phyloP scores from a whole-genome alignment of 1,140 invertebrate genomes.

The Ladona fulva region DNA sequence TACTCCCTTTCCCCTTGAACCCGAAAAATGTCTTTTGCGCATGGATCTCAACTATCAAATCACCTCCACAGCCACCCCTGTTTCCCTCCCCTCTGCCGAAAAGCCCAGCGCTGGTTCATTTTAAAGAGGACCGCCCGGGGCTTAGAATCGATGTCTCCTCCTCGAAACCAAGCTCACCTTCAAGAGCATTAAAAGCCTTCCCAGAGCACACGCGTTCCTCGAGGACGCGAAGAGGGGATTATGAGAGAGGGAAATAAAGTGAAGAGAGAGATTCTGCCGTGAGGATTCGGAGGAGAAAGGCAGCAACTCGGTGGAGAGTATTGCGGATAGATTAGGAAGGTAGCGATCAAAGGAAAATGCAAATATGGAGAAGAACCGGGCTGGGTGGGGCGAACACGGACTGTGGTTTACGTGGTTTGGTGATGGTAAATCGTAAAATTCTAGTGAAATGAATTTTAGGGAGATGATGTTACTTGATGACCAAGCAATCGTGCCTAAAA shows the following conservation, averaged over 20 bases:
- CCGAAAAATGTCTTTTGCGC: neutral
- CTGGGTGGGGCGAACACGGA: too few species aligned
- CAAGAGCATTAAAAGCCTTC: neutral
- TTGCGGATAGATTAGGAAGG: neutral
- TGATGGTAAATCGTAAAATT: too few species aligned
- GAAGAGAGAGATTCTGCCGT: too few species aligned
- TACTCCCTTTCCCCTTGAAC: neutral
- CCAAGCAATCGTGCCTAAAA: too few species aligned
- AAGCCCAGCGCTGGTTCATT: neutral
- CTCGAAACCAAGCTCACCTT: neutral
- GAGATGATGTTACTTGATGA: too few species aligned
- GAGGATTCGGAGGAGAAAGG: neutral
- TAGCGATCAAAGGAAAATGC: neutral
- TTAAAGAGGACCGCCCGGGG: neutral
- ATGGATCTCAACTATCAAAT: too few species aligned
- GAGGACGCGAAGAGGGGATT: neutral
- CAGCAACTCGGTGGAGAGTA: neutral
- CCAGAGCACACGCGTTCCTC: neutral
- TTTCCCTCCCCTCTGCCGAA: neutral
- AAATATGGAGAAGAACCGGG: too few species aligned
- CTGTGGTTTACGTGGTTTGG: too few species aligned
- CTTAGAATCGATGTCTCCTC: neutral
- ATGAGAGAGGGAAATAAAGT: neutral
- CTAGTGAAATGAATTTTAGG: too few species aligned
- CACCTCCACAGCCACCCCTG: neutral